Base-by-base conservation (phyloP, 2,888 invertebrate species). In the Leptopilina myrica region DNA sequence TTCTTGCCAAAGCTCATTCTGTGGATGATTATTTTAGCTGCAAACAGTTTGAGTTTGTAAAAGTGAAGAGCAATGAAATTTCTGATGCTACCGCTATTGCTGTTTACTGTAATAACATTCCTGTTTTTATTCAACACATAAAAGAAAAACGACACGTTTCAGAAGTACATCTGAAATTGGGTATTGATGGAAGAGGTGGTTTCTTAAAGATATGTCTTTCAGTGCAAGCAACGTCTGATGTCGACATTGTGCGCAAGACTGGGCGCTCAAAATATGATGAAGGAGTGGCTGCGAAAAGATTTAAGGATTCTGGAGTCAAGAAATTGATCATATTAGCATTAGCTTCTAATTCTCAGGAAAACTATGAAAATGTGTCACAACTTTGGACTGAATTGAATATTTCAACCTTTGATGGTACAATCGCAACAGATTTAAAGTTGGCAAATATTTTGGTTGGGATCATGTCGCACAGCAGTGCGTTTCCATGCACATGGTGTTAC, bases 281-380 rank as follows among this genome's bases (percentile, higher is more conserved):
- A n/a, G 46, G 64, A 4, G 53, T 77, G 14, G 49, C 40, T 64
- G 73, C 40, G 14, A 77, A 77, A 20, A 73, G 40, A 33, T 80
- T 78, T 20, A 64, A 80, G 76, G 78, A 80, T 73, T 15, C 33
- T 11, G 78, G 69, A 20, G 76, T 76, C 7, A 76, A 76, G 11
- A 76, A 73, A 56, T 49, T 80, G 12, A 14, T 78, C 11, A 33
- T 78, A 9, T 56, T 76, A 2, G 78, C 53, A 7, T 14, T 80
- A 43, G 66, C 76, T 6, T 15, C 15, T 2, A 9, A 9, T 75
- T 67, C 65, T 20, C 69, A 80, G 40, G 80, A 80, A 67, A 80
- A 80, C 15, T 80, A 79, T 26, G 76, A 66, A 62, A 79, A 81
- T 59, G 76, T 8, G n/a, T n/a, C n/a, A n/a, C n/a, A n/a, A n/a